Base-by-base conservation (phyloP, 2,113 vertebrate genomes). In the Chinchilla lanigera region DNA sequence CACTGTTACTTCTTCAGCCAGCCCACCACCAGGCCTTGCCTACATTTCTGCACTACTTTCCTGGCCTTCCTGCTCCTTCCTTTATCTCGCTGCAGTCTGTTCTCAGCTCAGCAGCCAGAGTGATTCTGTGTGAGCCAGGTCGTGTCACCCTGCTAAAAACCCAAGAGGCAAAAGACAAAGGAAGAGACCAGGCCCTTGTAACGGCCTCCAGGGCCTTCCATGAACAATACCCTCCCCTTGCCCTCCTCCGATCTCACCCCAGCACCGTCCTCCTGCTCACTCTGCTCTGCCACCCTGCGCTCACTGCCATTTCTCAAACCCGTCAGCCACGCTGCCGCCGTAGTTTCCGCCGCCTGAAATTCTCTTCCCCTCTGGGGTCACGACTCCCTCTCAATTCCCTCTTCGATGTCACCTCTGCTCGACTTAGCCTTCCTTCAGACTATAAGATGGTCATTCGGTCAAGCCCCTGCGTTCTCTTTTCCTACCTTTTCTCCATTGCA, bases 41-140 rank as follows among this genome's bases (percentile, higher is more conserved):
- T 24, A 4, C 41, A 3, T 78, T 7, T 33, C 1, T 35, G 63
- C 24, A 50, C 3, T 8, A 19, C 22, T n/a, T 61, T 0, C 2
- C 65, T 80, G 12, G 33, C 54, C 63, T 61, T 54, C 60, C 80
- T 80, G 35, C 73, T 26, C 50, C 28, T 33, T 56, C 47, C 63
- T 16, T 30, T 16, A 22, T 17, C 38, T 80, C 22, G 52, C 58
- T 33, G 7, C 3, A 35, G 10, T 77, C 69, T 80, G 38, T 58
- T 58, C 52, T 71, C 58, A 56, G 3, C 38, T 20, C 0, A 69
- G 61, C 63, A 71, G 78, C 89, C 86, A 91, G 38, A 60, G 41
- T 9, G 71, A 73, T 20, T 69, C 78, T 20, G 1, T 4, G 12
- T 41, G 65, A 89, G 35, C 58, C 91, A 80, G 75, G 52, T 13